Evolutionary conservation across 2,113 vertebrate species (phyloP), one percentile per base, ranked within the genome.

Genomic region (Brachypteracias leptosomus): DNA sequence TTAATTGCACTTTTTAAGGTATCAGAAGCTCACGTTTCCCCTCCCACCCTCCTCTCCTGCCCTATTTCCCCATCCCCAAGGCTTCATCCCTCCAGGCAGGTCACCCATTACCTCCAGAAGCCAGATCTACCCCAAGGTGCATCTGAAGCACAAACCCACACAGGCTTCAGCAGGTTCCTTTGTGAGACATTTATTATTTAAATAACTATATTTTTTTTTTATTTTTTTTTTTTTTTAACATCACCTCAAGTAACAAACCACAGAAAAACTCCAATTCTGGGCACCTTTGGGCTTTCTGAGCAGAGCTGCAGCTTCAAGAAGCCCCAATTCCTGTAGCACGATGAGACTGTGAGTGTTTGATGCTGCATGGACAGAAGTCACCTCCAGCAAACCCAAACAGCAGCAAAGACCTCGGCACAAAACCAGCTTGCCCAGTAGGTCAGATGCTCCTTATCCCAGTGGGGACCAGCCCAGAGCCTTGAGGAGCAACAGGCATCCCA

Each of bases 121-220:
- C 71, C 67, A 29, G 35, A 36, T 8, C 44, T 9, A 1, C 73
- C 70, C 80, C 2, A 21, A 71, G 73, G 13, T 28, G 66, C 49
- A 22, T 11, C 86, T 25, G 51, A 12, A 20, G 20, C 83, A 93
- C 73, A 87, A 91, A 84, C 11, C 29, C 84, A 81, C n/a, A 2
- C 65, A 16, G 1, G 29, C 74, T 36, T 71, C 96, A 78, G 68
- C 78, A 40, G 21, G 31, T 21, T 93, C 75, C 31, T 57, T 57
- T n/a, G 31, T 49, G 31, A 74, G 5, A 59, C 33, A 11, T 97
- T 97, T 96, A 93, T 94, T 96, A 70, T 36, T 95, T 91, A 93
- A 93, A 94, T 89, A 91, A 83, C 3, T 66, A 10, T 15, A 18
- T 22, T 18, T 38, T n/a, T 47, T 49, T 42, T 82, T 0, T 15